phyloP scores from a whole-genome alignment of 2,113 vertebrate species.

The Benitochromis conjunctus region DNA sequence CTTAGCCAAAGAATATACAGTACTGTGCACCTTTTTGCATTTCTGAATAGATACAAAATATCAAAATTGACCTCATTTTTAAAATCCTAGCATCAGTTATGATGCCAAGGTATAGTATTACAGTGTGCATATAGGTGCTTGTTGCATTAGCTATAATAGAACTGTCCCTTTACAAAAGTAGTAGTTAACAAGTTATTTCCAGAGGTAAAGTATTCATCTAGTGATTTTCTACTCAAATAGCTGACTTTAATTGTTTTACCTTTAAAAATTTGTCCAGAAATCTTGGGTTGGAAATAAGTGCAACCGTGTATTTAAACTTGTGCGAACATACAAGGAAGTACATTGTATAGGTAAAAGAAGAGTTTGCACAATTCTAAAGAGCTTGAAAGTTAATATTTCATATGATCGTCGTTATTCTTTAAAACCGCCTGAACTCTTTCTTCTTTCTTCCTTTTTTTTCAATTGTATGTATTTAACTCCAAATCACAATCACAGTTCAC shows the following conservation, averaged over 20 bases:
- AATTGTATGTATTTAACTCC: neutral
- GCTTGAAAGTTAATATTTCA: fast-evolving
- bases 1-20: neutral
- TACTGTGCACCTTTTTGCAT: neutral
- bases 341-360: neutral
- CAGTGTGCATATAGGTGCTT: neutral
- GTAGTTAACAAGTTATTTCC: neutral
- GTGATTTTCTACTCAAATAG: neutral
- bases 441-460: neutral
- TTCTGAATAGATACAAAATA: neutral
- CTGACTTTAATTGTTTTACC: neutral
- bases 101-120: neutral
- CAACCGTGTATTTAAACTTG: neutral
- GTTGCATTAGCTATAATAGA: neutral
- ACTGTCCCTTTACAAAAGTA: neutral
- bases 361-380: neutral
- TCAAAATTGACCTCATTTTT: neutral
- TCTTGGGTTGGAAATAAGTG: neutral
- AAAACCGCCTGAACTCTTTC: neutral
- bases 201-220: neutral
- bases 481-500: neutral
- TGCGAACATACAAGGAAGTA: neutral
- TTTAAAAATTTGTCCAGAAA: neutral
- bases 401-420: neutral
- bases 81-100: neutral